These are phyloP conservation scores for Chaetoderma sp. DNA, from an alignment of 2,888 invertebrate species.

Conservation along the genomic window DNA sequence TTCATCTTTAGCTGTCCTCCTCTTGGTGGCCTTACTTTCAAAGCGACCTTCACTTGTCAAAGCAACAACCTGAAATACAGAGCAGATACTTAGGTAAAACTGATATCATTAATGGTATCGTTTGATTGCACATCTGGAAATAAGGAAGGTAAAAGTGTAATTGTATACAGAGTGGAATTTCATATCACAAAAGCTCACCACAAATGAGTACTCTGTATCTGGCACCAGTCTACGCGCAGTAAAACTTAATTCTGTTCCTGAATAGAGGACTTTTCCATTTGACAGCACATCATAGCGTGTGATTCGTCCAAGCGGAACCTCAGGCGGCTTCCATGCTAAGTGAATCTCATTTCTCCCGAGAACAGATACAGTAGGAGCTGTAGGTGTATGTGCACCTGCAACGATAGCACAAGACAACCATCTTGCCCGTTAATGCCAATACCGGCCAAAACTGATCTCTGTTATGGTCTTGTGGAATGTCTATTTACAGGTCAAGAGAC, in stretches of 20 bases:
- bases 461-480: too few species aligned
- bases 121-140: too few species aligned
- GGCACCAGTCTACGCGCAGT: slow-evolving; percentile 60
- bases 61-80: slow-evolving; percentile 56
- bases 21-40: slow-evolving; percentile 67
- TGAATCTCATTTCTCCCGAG: slow-evolving; percentile 67
- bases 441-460: too few species aligned
- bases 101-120: too few species aligned
- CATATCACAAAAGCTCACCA: slow-evolving; percentile 42
- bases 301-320: slow-evolving; percentile 65
- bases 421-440: too few species aligned
- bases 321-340: slow-evolving; percentile 66
- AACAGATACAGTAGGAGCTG: slow-evolving; percentile 65
- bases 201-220: slow-evolving; percentile 68
- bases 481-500: too few species aligned
- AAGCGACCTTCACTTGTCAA: slow-evolving; percentile 68
- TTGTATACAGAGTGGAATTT: too few species aligned
- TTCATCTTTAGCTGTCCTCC: slow-evolving; percentile 67
- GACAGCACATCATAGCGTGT: slow-evolving; percentile 65
- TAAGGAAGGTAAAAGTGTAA: too few species aligned
- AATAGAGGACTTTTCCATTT: slow-evolving; percentile 65
- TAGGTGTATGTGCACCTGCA: slow-evolving; percentile 66
- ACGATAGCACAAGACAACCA: background rate
- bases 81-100: too few species aligned
- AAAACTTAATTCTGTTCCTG: slow-evolving; percentile 62